A percentile compares a stretch with the other conserved stretches of the same genome.
Conservation (phyloP, 2,797 vertebrate species). For the Alosa sapidissima region DNA sequence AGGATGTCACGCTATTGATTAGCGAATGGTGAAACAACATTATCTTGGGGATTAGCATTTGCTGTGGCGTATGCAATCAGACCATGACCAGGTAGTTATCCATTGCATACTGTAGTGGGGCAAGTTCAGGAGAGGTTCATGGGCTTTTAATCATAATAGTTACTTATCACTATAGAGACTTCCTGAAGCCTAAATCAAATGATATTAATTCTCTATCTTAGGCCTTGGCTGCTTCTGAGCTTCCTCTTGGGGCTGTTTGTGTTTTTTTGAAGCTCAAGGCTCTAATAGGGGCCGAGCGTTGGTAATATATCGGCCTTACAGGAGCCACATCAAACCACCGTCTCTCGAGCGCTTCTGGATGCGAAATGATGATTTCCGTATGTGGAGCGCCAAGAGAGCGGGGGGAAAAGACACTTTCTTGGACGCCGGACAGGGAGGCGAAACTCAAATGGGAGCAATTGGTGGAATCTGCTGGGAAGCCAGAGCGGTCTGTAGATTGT, state of each 20-base stretch:
- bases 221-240: not conserved
- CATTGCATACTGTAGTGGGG: not conserved
- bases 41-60: not conserved
- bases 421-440: not conserved
- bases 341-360: conserved; percentile 29
- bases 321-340: conserved; percentile 46
- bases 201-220: not conserved
- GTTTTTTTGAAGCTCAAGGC: conserved; percentile 38
- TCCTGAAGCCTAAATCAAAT: not conserved
- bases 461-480: conserved; percentile 26
- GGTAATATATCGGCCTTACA: not conserved
- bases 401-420: conserved; percentile 19
- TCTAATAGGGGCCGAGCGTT: not conserved
- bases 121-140: not conserved
- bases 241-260: not conserved
- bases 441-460: not conserved
- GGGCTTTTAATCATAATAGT: not conserved
- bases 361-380: conserved; percentile 37
- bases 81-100: conserved; percentile 1
- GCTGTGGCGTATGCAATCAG: not conserved
- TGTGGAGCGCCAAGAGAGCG: conserved; percentile 2
- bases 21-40: not conserved
- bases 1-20: not conserved
- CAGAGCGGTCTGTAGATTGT: conserved; percentile 39
- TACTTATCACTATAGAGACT: conserved; percentile 8